phyloP scores from a whole-genome alignment of 1,140 invertebrate species.

The Halictus rubicundus region DNA sequence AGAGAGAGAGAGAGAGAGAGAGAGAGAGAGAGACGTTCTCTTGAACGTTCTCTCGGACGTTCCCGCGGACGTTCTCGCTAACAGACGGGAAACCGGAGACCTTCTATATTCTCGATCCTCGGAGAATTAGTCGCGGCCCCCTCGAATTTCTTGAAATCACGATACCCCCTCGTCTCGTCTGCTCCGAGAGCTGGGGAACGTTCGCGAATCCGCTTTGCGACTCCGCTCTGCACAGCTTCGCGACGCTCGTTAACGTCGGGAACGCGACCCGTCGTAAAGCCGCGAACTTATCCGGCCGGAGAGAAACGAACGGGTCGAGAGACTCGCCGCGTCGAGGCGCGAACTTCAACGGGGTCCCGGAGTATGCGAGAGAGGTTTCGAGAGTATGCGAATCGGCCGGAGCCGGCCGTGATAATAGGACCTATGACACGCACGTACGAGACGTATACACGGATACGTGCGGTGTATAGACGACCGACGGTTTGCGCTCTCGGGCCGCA shows the following conservation, averaged over 20 bases:
- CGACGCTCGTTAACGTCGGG: neutral
- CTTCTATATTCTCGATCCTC: neutral
- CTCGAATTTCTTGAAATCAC: neutral
- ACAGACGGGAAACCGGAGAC: slow-evolving; percentile 28
- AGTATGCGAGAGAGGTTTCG: slow-evolving; percentile 34
- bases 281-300: slow-evolving; percentile 3
- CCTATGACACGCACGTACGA: slow-evolving; percentile 66
- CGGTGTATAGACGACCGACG: neutral
- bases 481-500: neutral
- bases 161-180: neutral
- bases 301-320: slow-evolving; percentile 13
- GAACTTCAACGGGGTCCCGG: slow-evolving; percentile 56
- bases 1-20: neutral
- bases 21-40: no score
- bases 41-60: no score
- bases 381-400: slow-evolving; percentile 43
- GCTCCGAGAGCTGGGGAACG: neutral
- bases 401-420: slow-evolving; percentile 72
- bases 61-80: slow-evolving; percentile 8
- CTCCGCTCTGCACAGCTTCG: no score
- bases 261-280: neutral
- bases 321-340: slow-evolving; percentile 4
- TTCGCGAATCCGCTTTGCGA: neutral
- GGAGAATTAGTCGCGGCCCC: neutral
- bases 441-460: slow-evolving; percentile 18